These are phyloP conservation scores for Ellobium chinense DNA, from an alignment of 2,888 invertebrate genomes.

Conservation along the genomic window DNA sequence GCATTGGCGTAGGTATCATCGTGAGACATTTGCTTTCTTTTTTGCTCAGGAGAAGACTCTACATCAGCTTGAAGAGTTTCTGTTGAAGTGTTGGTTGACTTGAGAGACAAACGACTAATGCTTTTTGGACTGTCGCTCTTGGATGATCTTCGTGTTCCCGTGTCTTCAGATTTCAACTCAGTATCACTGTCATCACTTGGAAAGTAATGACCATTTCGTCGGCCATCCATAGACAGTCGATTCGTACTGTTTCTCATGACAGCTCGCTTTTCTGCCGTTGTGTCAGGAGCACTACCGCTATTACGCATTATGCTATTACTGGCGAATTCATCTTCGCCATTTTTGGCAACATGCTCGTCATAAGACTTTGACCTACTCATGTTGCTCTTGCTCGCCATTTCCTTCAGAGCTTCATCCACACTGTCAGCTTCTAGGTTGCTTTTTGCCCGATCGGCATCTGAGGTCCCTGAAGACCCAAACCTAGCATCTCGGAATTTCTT, in stretches of 20 bases:
- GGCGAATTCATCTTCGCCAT: conserved; percentile 55
- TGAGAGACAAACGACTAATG: conserved; percentile 65
- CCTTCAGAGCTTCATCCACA: conserved; percentile 67
- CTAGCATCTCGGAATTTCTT: conserved; percentile 68
- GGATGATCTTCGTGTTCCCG: conserved; percentile 57
- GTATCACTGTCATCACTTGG: conserved; percentile 69
- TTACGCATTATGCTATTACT: conserved; percentile 42
- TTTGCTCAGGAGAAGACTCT: conserved; percentile 64
- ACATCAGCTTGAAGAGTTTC: conserved; percentile 69
- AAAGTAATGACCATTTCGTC: conserved; percentile 66
- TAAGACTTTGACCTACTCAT: conserved; percentile 74
- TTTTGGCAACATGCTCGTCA: conserved; percentile 70
- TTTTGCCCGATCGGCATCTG: conserved; percentile 61
- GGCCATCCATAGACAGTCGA: conserved; percentile 61
- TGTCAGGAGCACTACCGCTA: conserved; percentile 54
- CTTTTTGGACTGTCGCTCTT: conserved; percentile 71
- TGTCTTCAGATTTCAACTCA: conserved; percentile 58
- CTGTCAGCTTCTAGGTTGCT: conserved; percentile 70
- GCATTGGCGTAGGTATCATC: conserved; percentile 21
- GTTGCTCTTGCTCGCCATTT: conserved; percentile 59
- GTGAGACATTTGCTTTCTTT: conserved; percentile 50
- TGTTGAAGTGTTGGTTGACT: conserved; percentile 73
- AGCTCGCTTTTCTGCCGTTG: conserved; percentile 46
- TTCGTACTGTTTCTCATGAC: conserved; percentile 60
- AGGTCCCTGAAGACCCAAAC: conserved; percentile 63